Conservation (phyloP, 2,797 vertebrate species). For the Valencia hispanica region DNA sequence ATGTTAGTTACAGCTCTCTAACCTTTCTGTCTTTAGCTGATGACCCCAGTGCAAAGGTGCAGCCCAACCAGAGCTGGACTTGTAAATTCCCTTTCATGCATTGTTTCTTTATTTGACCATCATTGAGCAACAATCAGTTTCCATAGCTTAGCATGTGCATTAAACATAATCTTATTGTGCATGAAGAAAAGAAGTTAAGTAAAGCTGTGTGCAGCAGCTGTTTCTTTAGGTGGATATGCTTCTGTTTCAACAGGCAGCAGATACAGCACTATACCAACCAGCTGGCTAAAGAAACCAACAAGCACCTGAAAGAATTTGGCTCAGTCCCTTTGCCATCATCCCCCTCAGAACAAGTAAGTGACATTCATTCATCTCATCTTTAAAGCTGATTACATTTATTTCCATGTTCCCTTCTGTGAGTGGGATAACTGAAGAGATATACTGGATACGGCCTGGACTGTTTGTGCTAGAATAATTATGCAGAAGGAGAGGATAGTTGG, state of each 20-base stretch:
- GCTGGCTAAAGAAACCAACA: constrained; percentile 95
- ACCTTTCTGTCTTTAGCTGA: not conserved
- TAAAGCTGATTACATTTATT: not conserved
- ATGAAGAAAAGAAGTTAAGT: not conserved
- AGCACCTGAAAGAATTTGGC: constrained; percentile 91
- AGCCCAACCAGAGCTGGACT: not conserved
- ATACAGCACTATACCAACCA: constrained; percentile 93
- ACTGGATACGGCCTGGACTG: no score
- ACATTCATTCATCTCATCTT: no score
- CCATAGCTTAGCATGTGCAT: not conserved
- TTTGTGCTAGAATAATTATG: no score
- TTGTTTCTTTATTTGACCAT: not conserved
- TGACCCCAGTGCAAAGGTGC: not conserved
- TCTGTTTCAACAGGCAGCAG: constrained; percentile 85
- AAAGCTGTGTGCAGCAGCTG: not conserved
- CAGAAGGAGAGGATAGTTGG: no score
- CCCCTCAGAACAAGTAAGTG: constrained; percentile 89
- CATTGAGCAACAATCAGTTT: not conserved
- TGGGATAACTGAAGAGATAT: no score
- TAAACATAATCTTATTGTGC: not conserved
- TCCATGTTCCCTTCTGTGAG: not conserved
- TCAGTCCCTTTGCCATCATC: constrained; percentile 85
- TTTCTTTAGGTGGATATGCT: not conserved
- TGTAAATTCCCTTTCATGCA: not conserved
- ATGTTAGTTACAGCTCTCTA: no score